Evolutionary conservation across 2,888 invertebrate genomes (phyloP), one percentile per base, ranked within the genome.

Genomic region (Agrochola litura): DNA sequence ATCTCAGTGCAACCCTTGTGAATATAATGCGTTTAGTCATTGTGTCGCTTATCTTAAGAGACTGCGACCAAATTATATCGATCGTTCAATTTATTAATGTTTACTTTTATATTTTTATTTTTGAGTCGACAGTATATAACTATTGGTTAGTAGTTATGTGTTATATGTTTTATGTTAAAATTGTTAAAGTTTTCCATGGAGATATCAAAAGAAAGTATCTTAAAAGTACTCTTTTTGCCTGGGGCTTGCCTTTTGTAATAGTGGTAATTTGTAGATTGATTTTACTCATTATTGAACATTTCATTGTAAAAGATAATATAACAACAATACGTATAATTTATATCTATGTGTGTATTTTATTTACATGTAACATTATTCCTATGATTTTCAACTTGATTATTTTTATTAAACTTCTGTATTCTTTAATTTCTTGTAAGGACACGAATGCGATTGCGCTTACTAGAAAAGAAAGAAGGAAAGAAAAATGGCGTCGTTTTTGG

Each of bases 1-100:
- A 70, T 63, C 69, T 82, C 1, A 76, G 52, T 68, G 68, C 82
- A 43, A 84, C 70, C 3, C 16, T 77, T 43, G 80, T 83, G 49
- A 83, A 83, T 25, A 52, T 81, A 10, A 12, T 77, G 14, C 83
- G 77, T 49, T 64, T 82, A 19, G 10, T 60, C 0, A 65, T 69
- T 49, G 6, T 68, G 37, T 76, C 64, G 0, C 14, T 68, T 14
- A 2, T 66, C 46, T 43, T 78, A 25, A 65, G 6, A 30, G 25
- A 76, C 25, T 76, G 76, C 1, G n/a, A 52, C 0, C 12, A 65
- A 65, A 49, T 22, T n/a, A 10, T 41, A 2, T 56, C 77, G 0
- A n/a, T 65, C 0, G 41, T 58, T 49, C 16, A 22, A 0, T 77
- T 81, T 60, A 16, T 73, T 19, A 65, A 54, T 49, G 0, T 37